Percentiles rank a stretch among this genome's conserved stretches.
Evolutionary conservation across 2,888 invertebrate species (phyloP).

Genomic region (Oscheius sp.): DNA sequence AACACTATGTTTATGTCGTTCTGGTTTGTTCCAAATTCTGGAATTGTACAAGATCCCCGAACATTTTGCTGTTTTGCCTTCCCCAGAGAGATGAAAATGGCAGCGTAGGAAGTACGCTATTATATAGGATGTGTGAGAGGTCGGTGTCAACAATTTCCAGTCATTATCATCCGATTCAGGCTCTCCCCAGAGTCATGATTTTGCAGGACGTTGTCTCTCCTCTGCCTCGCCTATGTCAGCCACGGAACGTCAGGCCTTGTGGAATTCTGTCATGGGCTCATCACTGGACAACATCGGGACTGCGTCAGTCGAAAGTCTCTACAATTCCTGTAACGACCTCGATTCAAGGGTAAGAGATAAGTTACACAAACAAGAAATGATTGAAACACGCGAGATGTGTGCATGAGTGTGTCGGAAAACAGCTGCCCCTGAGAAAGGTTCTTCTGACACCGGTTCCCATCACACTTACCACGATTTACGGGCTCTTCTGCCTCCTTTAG

Average conservation of each 20-base stretch:
- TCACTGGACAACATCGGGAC: conserved; percentile 10
- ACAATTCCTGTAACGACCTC: conserved; percentile 53
- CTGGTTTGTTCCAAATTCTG: too few relatives aligned
- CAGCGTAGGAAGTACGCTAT: too few relatives aligned
- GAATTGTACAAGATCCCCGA: too few relatives aligned
- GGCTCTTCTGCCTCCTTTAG: not conserved
- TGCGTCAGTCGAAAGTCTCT: conserved; percentile 37
- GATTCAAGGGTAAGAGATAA: conserved; percentile 41
- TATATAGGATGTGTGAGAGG: too few relatives aligned
- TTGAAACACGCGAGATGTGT: not conserved
- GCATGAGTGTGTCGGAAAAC: not conserved
- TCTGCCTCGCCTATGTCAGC: conserved; percentile 56
- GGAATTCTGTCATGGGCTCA: conserved; percentile 33
- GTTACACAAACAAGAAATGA: not conserved
- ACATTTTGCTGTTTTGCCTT: too few relatives aligned
- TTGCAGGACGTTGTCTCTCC: conserved; percentile 44
- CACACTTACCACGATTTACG: not conserved
- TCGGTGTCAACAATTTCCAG: not conserved
- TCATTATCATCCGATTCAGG: not conserved
- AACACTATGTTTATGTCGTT: too few relatives aligned
- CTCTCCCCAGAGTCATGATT: conserved; percentile 11
- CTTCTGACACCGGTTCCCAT: too few relatives aligned
- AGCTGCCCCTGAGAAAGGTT: not conserved
- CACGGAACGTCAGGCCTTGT: conserved; percentile 51
- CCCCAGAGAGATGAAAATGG: too few relatives aligned